Evolutionary conservation across 2,113 vertebrate genomes (phyloP).

Genomic region (Procavia capensis): DNA sequence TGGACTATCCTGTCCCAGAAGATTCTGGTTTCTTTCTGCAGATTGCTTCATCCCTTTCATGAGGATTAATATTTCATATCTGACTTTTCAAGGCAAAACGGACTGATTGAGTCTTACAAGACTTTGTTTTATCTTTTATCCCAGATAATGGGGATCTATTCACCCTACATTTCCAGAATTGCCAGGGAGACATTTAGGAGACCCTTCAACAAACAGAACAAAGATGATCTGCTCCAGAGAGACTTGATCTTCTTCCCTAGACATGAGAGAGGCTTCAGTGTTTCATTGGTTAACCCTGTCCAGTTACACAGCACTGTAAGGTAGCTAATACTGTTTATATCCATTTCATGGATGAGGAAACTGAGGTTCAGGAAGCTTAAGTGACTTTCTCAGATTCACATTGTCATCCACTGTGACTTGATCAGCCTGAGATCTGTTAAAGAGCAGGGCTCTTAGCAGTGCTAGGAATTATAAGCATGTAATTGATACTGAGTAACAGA

Average conservation of each 20-base stretch:
- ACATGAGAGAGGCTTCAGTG: background rate
- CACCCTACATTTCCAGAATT: background rate
- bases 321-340: background rate
- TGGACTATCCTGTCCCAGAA: background rate
- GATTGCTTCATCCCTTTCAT: background rate
- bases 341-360: constrained; percentile 35
- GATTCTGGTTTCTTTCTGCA: background rate
- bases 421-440: background rate
- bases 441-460: background rate
- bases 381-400: background rate
- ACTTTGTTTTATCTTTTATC: background rate
- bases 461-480: background rate
- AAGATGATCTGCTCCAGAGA: background rate
- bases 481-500: background rate
- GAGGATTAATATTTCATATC: background rate
- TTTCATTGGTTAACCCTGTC: background rate
- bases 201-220: background rate
- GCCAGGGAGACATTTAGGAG: background rate
- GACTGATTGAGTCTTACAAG: background rate
- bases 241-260: background rate
- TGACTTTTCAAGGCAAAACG: background rate
- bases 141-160: background rate
- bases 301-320: background rate
- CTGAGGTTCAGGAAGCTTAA: constrained; percentile 20
- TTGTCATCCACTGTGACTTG: background rate